Conservation (phyloP, 2,888 invertebrate genomes). For the Cybosia mesomella region DNA sequence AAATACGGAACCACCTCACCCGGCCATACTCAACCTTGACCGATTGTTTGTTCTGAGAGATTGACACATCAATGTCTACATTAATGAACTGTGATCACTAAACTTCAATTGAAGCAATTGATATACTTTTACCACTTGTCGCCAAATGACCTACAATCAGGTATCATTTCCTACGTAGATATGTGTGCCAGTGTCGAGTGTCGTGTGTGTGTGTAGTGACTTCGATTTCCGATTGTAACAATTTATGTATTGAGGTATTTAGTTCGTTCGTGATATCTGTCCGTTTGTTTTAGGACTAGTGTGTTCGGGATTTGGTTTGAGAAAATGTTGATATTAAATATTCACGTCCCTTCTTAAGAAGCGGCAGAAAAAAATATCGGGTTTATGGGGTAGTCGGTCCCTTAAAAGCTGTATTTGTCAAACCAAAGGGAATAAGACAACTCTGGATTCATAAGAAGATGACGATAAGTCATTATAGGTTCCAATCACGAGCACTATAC, state of each 20-base stretch:
- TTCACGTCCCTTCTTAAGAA: too few species aligned
- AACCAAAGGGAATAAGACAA: too few species aligned
- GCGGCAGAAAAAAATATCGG: too few species aligned
- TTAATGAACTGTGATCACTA: not conserved
- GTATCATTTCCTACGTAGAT: not conserved
- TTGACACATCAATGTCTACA: not conserved
- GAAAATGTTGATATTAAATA: too few species aligned
- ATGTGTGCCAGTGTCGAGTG: constrained; percentile 1
- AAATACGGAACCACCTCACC: not conserved
- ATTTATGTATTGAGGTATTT: not conserved
- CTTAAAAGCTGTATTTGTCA: too few species aligned
- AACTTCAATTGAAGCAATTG: not conserved
- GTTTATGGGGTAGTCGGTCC: too few species aligned
- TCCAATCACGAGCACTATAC: too few species aligned
- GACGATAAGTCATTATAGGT: too few species aligned
- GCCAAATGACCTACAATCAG: not conserved
- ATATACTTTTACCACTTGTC: not conserved
- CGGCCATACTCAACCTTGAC: not conserved
- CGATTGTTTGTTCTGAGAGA: not conserved
- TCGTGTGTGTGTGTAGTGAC: not conserved
- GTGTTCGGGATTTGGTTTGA: too few species aligned
- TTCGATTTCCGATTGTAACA: constrained; percentile 3
- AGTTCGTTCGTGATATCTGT: not conserved
- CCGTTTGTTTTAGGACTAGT: not conserved
- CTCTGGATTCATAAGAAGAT: too few species aligned